Conservation (phyloP, 2,797 vertebrate species). For the Muraenolepis orangiensis region DNA sequence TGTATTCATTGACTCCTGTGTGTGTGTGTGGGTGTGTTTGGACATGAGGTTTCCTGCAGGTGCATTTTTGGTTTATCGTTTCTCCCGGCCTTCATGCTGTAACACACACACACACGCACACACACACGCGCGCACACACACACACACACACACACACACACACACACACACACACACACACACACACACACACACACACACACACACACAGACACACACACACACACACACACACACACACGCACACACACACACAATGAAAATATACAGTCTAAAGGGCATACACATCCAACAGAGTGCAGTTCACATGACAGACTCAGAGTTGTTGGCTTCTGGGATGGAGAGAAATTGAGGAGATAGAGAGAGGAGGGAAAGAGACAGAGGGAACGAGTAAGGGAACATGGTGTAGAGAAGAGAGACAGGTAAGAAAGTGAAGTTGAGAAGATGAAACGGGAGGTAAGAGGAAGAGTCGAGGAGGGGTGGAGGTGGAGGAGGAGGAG, state of each 20-base stretch:
- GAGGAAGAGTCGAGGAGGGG: no score
- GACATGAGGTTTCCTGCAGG: neutral
- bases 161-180: no score
- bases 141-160: no score
- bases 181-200: no score
- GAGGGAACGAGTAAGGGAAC: slow-evolving; percentile 52
- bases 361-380: slow-evolving; percentile 17
- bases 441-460: slow-evolving; percentile 35
- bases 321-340: neutral
- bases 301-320: slow-evolving; percentile 7
- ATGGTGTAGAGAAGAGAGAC: slow-evolving; percentile 33
- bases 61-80: neutral
- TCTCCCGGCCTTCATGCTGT: neutral
- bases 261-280: slow-evolving; percentile 16
- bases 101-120: no score
- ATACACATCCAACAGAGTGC: neutral
- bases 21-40: slow-evolving; percentile 1
- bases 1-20: neutral
- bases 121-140: no score
- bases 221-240: no score
- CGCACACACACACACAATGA: no score
- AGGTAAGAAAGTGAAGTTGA: slow-evolving; percentile 49
- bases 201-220: no score
- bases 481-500: slow-evolving; percentile 55
- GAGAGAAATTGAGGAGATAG: no score